phyloP scores from a whole-genome alignment of 2,797 vertebrate genomes.

The Acipenser ruthenus region DNA sequence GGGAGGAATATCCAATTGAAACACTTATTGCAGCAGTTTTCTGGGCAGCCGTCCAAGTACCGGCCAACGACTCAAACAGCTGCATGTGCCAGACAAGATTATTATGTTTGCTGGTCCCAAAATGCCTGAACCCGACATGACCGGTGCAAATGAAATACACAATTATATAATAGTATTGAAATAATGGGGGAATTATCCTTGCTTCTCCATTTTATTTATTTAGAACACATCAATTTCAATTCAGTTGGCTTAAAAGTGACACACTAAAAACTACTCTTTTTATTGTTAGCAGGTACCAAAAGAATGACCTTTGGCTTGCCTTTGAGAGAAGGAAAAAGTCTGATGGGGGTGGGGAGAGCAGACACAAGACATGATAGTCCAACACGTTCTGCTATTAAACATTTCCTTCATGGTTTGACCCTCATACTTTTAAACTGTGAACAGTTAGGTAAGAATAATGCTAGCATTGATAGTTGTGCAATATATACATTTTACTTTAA shows the following conservation, averaged over 20 bases:
- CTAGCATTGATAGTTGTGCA: too few relatives aligned
- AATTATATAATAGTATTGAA: slow-evolving; percentile 19
- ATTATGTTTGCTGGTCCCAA: slow-evolving; percentile 56
- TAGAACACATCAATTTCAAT: background rate
- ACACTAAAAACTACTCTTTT: slow-evolving; percentile 12
- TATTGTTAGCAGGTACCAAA: slow-evolving; percentile 33
- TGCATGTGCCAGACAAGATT: slow-evolving; percentile 69
- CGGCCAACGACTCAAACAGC: slow-evolving; percentile 57
- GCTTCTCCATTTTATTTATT: background rate
- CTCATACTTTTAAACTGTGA: background rate
- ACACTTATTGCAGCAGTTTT: slow-evolving; percentile 56
- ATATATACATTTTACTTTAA: too few relatives aligned
- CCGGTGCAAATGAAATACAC: slow-evolving; percentile 31
- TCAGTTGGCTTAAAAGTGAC: background rate
- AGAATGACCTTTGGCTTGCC: slow-evolving; percentile 32
- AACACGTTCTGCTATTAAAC: slow-evolving; percentile 32
- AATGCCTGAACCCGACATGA: slow-evolving; percentile 53
- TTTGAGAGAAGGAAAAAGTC: slow-evolving; percentile 19
- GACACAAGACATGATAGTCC: slow-evolving; percentile 32
- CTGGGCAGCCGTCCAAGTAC: slow-evolving; percentile 68
- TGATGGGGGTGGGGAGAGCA: slow-evolving; percentile 26
- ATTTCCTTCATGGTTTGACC: slow-evolving; percentile 24
- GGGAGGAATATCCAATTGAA: slow-evolving; percentile 52
- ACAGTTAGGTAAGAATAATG: too few relatives aligned
- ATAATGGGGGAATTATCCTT: slow-evolving; percentile 12